Conservation (phyloP, 2,113 vertebrate genomes). For the Phaethornis superciliosus region DNA sequence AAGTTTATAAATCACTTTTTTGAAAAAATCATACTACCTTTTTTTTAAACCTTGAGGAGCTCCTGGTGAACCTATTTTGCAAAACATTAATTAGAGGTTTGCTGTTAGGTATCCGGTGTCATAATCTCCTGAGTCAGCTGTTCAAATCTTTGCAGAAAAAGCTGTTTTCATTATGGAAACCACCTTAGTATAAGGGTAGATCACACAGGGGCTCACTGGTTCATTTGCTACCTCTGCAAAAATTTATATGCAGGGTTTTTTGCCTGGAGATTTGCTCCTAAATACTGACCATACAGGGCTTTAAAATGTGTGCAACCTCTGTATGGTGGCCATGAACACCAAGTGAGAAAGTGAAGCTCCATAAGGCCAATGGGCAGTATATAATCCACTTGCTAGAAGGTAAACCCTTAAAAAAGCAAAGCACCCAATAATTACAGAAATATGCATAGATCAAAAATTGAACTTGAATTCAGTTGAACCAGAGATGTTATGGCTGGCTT, state of each 20-base stretch:
- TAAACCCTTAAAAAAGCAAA: neutral
- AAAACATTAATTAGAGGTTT: neutral
- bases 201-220: neutral
- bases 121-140: neutral
- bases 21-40: neutral
- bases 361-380: neutral
- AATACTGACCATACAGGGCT: neutral
- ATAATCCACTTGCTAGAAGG: neutral
- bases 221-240: neutral
- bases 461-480: neutral
- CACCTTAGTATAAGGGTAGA: neutral
- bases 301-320: neutral
- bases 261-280: neutral
- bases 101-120: neutral
- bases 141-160: neutral
- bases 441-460: neutral
- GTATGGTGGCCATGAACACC: neutral
- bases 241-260: neutral
- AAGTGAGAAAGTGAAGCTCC: neutral
- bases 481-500: neutral
- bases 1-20: neutral
- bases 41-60: neutral
- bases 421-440: neutral
- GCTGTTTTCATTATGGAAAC: neutral
- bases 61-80: neutral